Evolutionary conservation across 2,797 vertebrate species (phyloP), one percentile per base, ranked within the genome.

Genomic region (Diglossa cyanea): DNA sequence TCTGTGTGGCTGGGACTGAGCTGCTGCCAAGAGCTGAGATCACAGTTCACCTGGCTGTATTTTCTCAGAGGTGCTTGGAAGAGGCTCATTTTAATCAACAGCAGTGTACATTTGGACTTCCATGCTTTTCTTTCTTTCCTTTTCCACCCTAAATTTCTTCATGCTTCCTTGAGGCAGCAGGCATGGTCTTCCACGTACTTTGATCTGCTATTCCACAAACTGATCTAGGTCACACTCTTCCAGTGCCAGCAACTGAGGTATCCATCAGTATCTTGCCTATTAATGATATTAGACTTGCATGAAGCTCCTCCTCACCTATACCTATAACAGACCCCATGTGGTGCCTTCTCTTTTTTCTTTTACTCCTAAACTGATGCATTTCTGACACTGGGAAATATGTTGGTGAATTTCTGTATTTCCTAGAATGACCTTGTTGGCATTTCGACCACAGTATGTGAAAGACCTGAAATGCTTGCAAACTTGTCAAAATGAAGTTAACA

Each of bases 401-500:
- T 68, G 81, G n/a, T 88, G 78, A 84, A 79, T 90, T 85, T 95
- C 71, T 95, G 40, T 84, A 39, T 83, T 93, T 95, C 85, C 93
- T 91, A 60, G 73, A 91, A 94, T 78, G 92, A 94, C 89, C 88
- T 96, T 80, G 70, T 75, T 94, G 93, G 85, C 92, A 82, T 86
- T 68, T 76, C 73, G 80, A 96, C 47, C 45, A 40, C 37, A 55
- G 40, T 58, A 53, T 30, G 11, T 51, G 73, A 86, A 82, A 93
- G 80, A 93, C 9, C 11, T n/a, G 9, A 65, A 83, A 73, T n/a
- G 47, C 70, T 70, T 91, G 55, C 82, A 92, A 92, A 81, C 50
- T 65, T 84, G 33, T 82, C 86, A 96, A 94, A 96, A 95, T 40
- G 51, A 62, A 95, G 73, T 61, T 96, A 95, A 97, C 96, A 97